A percentile compares a stretch with the other conserved stretches of the same genome.
Conservation (phyloP, 2,113 vertebrate genomes). For the Nibea albiflora region DNA sequence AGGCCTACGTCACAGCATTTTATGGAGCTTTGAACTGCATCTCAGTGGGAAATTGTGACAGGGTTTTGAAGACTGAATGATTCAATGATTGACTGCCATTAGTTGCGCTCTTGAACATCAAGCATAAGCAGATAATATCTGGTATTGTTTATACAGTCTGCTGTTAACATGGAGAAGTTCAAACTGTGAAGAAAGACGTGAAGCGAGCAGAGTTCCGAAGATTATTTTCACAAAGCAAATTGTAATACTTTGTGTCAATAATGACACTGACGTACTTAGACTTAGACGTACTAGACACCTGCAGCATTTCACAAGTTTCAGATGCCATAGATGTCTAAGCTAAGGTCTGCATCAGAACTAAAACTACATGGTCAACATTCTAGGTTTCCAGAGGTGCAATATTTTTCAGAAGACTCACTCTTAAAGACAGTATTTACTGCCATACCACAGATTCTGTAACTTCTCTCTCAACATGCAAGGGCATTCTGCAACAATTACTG, state of each 20-base stretch:
- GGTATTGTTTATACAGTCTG: neutral
- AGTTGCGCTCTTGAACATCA: neutral
- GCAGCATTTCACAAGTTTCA: neutral
- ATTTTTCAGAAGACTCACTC: neutral
- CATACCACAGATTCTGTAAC: neutral
- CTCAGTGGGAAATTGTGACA: neutral
- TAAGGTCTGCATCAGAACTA: neutral
- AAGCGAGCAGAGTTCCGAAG: neutral
- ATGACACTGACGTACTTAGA: neutral
- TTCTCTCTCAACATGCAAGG: neutral
- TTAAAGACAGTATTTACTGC: neutral
- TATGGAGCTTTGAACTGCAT: neutral
- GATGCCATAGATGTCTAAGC: neutral
- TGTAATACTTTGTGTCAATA: neutral
- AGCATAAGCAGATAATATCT: too few species aligned
- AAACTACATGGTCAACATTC: neutral
- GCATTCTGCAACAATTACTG: neutral
- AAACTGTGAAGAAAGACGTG: neutral
- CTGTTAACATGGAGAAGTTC: neutral
- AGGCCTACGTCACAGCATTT: neutral
- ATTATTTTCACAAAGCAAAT: neutral
- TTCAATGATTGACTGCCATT: neutral
- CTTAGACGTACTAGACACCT: too few species aligned
- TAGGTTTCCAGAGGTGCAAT: neutral
- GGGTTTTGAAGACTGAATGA: neutral